Base-by-base conservation (phyloP, 2,113 vertebrate species). In the Cebus imitator region DNA sequence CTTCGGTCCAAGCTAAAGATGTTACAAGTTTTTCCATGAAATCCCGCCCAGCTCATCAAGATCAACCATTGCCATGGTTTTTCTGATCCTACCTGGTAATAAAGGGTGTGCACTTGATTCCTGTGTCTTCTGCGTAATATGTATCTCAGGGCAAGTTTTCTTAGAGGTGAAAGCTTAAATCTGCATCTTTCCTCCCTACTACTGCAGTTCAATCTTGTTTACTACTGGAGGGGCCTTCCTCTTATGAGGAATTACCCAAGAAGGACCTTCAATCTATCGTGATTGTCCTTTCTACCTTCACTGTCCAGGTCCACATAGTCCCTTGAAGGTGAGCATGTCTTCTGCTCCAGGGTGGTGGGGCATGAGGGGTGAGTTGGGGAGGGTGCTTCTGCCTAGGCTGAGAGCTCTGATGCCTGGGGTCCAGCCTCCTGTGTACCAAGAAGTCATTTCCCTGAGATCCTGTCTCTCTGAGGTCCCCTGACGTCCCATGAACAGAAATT, bases 81-180 rank as follows among this genome's bases (percentile, higher is more conserved):
- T 95, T 81, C 45, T 80, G 21, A 27, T 90, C 30, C 11, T 87
- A 87, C 64, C 17, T 68, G 21, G 6, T 66, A 97, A 94, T 97
- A 94, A 97, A 97, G 23, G 58, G 32, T 94, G 12, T 91, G 23
- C 6, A 78, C 21, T 89, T 88, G 40, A 9, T 5, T 88, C 11
- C 52, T 93, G 16, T 93, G 66, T 79, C 52, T 93, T 55, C 52
- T 87, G 40, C 90, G 61, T 95, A 16, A 48, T 64, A 20, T 97
- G 35, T 87, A 32, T 43, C 21, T 61, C 0, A 50, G 66, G 66
- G 79, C 76, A 70, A 50, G n/a, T 87, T 88, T 92, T 20, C 20
- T 87, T 37, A 66, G 20, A 68, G 16, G 30, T 0, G 17, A 37
- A 48, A 83, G 23, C 6, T 93, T 70, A 76, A 48, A 91, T 80